Conservation (phyloP, 2,888 invertebrate genomes). For the Ophion ellenae region DNA sequence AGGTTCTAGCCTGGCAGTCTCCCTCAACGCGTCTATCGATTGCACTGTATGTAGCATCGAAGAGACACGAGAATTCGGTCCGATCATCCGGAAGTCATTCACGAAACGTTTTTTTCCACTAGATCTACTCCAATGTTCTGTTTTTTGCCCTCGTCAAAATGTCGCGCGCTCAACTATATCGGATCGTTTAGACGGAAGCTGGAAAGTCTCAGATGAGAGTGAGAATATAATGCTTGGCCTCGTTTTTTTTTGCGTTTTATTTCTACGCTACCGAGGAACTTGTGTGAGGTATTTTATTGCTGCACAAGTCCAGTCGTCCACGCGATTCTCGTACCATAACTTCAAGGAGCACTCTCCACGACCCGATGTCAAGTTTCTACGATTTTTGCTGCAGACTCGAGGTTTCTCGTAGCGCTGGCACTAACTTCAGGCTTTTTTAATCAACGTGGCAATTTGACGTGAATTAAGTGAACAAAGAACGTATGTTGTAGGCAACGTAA, state of each 20-base stretch:
- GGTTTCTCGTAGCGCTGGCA: background rate
- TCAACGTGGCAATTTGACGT: constrained; percentile 52
- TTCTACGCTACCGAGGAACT: background rate
- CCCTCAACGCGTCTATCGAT: background rate
- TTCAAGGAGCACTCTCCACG: constrained; percentile 4
- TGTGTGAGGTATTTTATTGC: constrained; percentile 1
- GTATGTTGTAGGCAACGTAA: constrained; percentile 26
- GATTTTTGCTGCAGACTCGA: constrained; percentile 15
- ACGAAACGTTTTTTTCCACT: constrained; percentile 21
- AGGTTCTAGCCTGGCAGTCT: background rate
- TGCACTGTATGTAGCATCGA: background rate
- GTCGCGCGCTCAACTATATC: constrained; percentile 29
- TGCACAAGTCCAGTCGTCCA: constrained; percentile 5
- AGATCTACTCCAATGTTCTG: background rate
- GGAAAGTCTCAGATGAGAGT: constrained; percentile 44
- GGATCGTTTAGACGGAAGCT: constrained; percentile 43
- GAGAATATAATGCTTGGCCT: constrained; percentile 60
- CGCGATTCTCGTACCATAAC: constrained; percentile 21
- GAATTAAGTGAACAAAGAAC: constrained; percentile 43
- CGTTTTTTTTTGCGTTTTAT: constrained; percentile 29
- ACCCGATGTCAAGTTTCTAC: constrained; percentile 1
- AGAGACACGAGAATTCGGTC: constrained; percentile 14
- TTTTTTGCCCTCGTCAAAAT: constrained; percentile 35
- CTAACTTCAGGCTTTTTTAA: constrained; percentile 33
- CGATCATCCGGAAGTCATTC: constrained; percentile 55